Percentiles rank a stretch among this genome's conserved stretches.
Conservation (phyloP, 2,797 vertebrate genomes). For the Momotus momota region DNA sequence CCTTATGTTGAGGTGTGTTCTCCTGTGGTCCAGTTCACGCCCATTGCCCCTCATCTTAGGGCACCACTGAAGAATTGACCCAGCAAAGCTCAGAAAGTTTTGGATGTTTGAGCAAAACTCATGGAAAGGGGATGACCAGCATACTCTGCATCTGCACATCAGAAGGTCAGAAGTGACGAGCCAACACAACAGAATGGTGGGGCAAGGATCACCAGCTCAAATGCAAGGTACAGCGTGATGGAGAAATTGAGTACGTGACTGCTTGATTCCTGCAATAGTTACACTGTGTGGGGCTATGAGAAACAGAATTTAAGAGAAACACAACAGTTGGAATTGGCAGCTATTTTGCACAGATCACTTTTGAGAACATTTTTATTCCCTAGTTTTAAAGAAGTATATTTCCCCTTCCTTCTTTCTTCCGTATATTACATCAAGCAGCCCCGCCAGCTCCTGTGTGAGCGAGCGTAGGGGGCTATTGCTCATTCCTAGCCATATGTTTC, state of each 20-base stretch:
- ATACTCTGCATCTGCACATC: background rate
- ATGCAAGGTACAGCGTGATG: background rate
- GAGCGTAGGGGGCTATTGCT: background rate
- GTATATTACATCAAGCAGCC: background rate
- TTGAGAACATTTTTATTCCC: background rate
- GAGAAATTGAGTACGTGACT: background rate
- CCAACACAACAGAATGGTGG: background rate
- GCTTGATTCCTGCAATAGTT: background rate
- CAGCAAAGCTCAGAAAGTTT: background rate
- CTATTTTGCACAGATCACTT: background rate
- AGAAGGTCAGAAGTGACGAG: background rate
- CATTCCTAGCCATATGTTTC: slow-evolving; percentile 36
- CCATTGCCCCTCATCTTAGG: too few species aligned
- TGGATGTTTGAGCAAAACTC: background rate
- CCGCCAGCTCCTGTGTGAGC: background rate
- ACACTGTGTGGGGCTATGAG: background rate
- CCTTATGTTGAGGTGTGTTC: too few species aligned
- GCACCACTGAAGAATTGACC: background rate
- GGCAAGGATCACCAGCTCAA: background rate
- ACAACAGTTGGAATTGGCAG: background rate
- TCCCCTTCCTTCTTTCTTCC: background rate
- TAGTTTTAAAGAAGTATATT: background rate
- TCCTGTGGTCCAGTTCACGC: too few species aligned
- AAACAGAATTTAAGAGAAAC: background rate
- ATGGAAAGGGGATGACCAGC: background rate